A percentile compares a stretch with the other conserved stretches of the same genome.
Conservation (phyloP, 2,888 invertebrate genomes). For the Caradrina clavipalpis region DNA sequence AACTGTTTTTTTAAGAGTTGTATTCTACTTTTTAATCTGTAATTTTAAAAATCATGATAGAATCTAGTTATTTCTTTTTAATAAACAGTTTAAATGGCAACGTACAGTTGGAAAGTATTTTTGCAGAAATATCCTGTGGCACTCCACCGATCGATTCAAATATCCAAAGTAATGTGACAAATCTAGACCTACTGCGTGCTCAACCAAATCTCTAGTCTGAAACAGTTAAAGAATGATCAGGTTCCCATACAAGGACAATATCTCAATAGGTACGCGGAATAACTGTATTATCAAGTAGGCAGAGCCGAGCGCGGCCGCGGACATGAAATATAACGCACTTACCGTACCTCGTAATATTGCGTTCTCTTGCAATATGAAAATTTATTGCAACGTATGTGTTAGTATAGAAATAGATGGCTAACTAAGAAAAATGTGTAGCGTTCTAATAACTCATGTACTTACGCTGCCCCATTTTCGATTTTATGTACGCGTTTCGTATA, state of each 20-base stretch:
- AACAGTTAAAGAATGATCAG: conserved; percentile 46
- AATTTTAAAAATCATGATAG: too few species aligned
- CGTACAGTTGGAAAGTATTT: neutral
- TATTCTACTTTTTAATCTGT: too few species aligned
- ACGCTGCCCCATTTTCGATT: conserved; percentile 60
- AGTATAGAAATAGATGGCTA: conserved; percentile 80
- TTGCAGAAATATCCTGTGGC: neutral
- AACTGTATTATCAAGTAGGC: conserved; percentile 83
- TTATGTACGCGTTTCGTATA: conserved; percentile 51
- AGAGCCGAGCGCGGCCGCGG: conserved; percentile 76
- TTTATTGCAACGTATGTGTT: conserved; percentile 86
- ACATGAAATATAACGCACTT: conserved; percentile 89
- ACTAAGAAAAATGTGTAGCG: conserved; percentile 79
- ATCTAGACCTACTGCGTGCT: neutral
- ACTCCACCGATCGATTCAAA: neutral
- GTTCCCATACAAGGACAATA: conserved; percentile 72
- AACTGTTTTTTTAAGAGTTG: too few species aligned
- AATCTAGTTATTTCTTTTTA: too few species aligned
- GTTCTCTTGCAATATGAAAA: conserved; percentile 89
- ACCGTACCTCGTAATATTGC: conserved; percentile 87
- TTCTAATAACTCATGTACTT: conserved; percentile 67
- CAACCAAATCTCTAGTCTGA: conserved; percentile 16
- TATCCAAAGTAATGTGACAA: neutral
- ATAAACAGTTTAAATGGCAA: too few species aligned
- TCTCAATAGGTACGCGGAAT: conserved; percentile 76